A percentile compares a stretch with the other conserved stretches of the same genome.
phyloP scores from a whole-genome alignment of 2,888 invertebrate species.

The Portevinia maculata region DNA sequence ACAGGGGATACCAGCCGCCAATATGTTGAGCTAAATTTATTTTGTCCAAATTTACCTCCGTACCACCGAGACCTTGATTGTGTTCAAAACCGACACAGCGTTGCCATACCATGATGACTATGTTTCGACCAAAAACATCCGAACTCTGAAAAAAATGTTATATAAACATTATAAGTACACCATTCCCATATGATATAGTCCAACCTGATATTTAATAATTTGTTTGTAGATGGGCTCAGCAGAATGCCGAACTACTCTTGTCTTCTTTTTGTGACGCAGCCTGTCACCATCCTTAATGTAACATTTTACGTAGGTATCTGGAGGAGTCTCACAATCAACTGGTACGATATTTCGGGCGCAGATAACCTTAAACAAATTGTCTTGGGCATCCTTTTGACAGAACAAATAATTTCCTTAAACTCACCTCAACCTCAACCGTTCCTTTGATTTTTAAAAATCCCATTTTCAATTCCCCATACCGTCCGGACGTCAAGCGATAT shows the following conservation, averaged over 20 bases:
- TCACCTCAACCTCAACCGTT: slow-evolving; percentile 93
- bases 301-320: slow-evolving; percentile 97
- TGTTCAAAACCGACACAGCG: slow-evolving; percentile 94
- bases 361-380: slow-evolving; percentile 83
- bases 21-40: slow-evolving; percentile 90
- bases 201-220: slow-evolving; percentile 91
- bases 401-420: slow-evolving; percentile 21
- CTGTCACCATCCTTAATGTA: slow-evolving; percentile 94
- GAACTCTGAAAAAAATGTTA: slow-evolving; percentile 84
- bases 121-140: slow-evolving; percentile 90
- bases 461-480: slow-evolving; percentile 92
- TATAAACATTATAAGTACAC: background rate
- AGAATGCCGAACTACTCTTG: slow-evolving; percentile 91
- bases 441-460: slow-evolving; percentile 95
- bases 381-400: background rate
- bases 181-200: background rate
- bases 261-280: slow-evolving; percentile 95
- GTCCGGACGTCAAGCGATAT: slow-evolving; percentile 87
- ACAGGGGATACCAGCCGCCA: slow-evolving; percentile 95
- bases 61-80: slow-evolving; percentile 91
- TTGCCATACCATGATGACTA: slow-evolving; percentile 97
- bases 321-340: slow-evolving; percentile 88
- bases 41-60: slow-evolving; percentile 92
- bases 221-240: slow-evolving; percentile 94
- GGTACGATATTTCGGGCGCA: slow-evolving; percentile 88